Percentiles rank a stretch among this genome's conserved stretches.
Conservation (phyloP, 2,888 invertebrate species). For the Prosapia bicincta region DNA sequence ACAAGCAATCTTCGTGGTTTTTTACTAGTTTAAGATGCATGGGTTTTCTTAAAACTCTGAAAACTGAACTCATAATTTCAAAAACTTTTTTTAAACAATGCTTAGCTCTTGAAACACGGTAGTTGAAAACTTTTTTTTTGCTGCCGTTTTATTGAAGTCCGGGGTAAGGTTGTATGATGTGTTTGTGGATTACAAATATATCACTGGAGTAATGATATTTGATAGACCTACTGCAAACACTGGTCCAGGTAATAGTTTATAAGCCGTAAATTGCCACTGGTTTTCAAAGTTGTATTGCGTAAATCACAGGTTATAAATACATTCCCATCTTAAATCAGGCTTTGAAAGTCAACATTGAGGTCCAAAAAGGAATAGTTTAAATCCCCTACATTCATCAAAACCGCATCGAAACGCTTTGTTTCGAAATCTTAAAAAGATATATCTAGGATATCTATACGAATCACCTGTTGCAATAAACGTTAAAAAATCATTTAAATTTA, state of each 20-base stretch:
- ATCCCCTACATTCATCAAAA: constrained; percentile 6
- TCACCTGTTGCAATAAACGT: too few relatives aligned
- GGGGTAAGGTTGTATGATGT: constrained; percentile 29
- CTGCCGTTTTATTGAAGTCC: constrained; percentile 31
- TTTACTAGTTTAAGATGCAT: constrained; percentile 26
- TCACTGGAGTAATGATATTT: constrained; percentile 32
- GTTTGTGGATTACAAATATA: constrained; percentile 23
- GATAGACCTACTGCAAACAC: constrained; percentile 33
- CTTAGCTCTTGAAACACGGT: constrained; percentile 38
- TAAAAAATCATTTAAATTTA: too few relatives aligned
- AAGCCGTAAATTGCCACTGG: not conserved
- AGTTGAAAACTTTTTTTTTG: constrained; percentile 40
- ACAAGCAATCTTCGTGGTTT: constrained; percentile 31
- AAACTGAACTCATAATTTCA: constrained; percentile 33
- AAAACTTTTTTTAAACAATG: constrained; percentile 40
- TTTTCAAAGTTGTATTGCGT: not conserved
- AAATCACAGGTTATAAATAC: constrained; percentile 7
- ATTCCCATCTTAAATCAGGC: constrained; percentile 3
- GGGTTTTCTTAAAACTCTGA: constrained; percentile 37
- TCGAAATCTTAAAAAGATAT: too few relatives aligned
- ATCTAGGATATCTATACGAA: too few relatives aligned
- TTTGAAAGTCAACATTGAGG: constrained; percentile 5
- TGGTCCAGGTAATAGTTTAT: constrained; percentile 30
- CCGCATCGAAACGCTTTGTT: not conserved
- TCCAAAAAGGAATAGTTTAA: not conserved